Percentiles rank a stretch among this genome's conserved stretches.
Evolutionary conservation across 2,113 vertebrate species (phyloP).

Genomic region (Anhinga anhinga): DNA sequence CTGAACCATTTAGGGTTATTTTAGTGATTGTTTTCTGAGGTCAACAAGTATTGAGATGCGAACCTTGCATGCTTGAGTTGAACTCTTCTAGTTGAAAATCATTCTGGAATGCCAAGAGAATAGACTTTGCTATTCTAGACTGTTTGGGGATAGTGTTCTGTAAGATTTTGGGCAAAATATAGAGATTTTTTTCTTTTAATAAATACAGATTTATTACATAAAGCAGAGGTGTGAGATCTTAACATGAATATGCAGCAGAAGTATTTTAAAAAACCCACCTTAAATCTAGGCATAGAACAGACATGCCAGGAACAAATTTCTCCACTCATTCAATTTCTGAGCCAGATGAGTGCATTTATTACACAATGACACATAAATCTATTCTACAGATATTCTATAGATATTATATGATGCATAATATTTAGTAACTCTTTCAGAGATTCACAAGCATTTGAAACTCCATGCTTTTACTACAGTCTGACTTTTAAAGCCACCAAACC

Average conservation of each 20-base stretch:
- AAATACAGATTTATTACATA: background rate
- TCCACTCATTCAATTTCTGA: background rate
- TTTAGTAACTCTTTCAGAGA: background rate
- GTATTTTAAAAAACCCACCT: background rate
- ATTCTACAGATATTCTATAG: too few species aligned
- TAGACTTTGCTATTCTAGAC: background rate
- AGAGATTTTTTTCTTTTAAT: background rate
- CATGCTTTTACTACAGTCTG: background rate
- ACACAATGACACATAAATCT: background rate
- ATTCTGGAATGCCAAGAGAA: background rate
- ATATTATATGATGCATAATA: background rate
- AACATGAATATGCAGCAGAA: background rate
- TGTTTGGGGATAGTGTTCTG: background rate
- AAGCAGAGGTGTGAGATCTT: background rate
- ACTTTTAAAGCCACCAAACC: conserved; percentile 20
- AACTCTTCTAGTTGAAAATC: background rate
- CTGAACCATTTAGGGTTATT: background rate
- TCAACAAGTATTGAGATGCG: background rate
- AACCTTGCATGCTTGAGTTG: background rate
- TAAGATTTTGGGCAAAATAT: background rate
- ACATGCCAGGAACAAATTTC: background rate
- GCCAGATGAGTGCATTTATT: background rate
- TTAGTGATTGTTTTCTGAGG: background rate
- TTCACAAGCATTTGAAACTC: background rate
- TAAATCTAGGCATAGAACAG: background rate